These are phyloP conservation scores for Toxotes jaculatrix DNA, from an alignment of 2,113 vertebrate species.

Conservation along the genomic window DNA sequence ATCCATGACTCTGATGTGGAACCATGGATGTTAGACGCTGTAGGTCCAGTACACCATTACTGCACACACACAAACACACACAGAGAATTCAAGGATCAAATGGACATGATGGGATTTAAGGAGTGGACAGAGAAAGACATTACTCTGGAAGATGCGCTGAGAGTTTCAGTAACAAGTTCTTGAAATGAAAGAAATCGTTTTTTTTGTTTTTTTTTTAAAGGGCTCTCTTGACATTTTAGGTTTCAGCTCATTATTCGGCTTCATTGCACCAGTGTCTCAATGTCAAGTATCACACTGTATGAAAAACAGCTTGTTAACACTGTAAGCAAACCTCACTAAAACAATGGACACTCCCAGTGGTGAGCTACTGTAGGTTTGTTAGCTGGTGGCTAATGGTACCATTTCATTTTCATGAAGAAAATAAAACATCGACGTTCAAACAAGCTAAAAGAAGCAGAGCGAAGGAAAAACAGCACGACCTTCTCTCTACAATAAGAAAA, in stretches of 20 bases:
- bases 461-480: not conserved
- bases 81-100: slow-evolving; percentile 56
- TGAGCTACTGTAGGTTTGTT: slow-evolving; percentile 4
- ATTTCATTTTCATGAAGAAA: slow-evolving; percentile 6
- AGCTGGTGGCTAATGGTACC: slow-evolving; percentile 27
- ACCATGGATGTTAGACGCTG: slow-evolving; percentile 80
- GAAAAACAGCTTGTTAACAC: slow-evolving; percentile 15
- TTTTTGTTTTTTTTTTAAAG: not conserved
- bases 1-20: slow-evolving; percentile 49
- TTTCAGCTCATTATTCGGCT: slow-evolving; percentile 10
- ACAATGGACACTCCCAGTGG: slow-evolving; percentile 6
- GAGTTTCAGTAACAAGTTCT: slow-evolving; percentile 3
- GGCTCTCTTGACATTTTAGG: not conserved
- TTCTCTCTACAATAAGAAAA: not conserved
- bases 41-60: slow-evolving; percentile 83
- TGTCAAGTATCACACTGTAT: not conserved
- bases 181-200: not conserved
- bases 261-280: not conserved
- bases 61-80: slow-evolving; percentile 59
- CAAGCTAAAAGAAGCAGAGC: not conserved
- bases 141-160: not conserved
- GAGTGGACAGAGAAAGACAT: not conserved
- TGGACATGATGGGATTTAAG: slow-evolving; percentile 19
- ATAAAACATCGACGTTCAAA: not conserved
- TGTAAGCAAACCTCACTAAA: not conserved